Evolutionary conservation across 1,140 invertebrate genomes (phyloP), one percentile per base, ranked within the genome.

Genomic region (Ceratosolen fusciceps): DNA sequence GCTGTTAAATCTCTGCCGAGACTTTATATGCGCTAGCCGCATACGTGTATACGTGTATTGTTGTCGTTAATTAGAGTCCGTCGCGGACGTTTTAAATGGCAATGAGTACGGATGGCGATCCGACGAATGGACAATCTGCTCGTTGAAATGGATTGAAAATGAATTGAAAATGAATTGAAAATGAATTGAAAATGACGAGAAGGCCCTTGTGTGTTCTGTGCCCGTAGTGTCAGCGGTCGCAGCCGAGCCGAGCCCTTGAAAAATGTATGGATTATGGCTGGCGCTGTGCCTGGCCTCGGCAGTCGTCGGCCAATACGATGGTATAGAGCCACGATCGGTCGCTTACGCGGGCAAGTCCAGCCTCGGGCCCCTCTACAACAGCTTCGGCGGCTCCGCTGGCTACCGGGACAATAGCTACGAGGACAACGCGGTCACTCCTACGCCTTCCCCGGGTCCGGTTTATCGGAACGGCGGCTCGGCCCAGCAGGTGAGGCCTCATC

Each of bases 391-490:
- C 8, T 84, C 84, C 16, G 85, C 86, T 75, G 87, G 87, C 60
- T 90, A 89, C 77, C 86, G 89, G 39, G 90, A 90, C 72, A 90
- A 88, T 74, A 90, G 90, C 77, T 90, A 90, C 78, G 89, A 90
- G 60, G 89, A 90, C 68, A 90, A 90, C 71, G 89, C 89, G 5
- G 89, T 90, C 1, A 90, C 90, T 1, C 90, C 90, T 0, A 89
- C 89, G 1, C 90, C 90, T 2, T 86, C 88, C 0, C 87, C 88
- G 1, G 81, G 86, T 1, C 89, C 90, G 21, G 84, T 88, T 29
- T 90, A 87, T 71, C 86, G 90, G 49, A 84, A 49, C 54, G 37
- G 83, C 7, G 65, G 52, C 68, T 80, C 82, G 24, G 81, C 72
- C 52, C 83, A 84, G 58, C 72, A 74, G 54, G 72, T 74, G 16